Evolutionary conservation across 2,797 vertebrate species (phyloP).

Genomic region (Scolopax rusticola): DNA sequence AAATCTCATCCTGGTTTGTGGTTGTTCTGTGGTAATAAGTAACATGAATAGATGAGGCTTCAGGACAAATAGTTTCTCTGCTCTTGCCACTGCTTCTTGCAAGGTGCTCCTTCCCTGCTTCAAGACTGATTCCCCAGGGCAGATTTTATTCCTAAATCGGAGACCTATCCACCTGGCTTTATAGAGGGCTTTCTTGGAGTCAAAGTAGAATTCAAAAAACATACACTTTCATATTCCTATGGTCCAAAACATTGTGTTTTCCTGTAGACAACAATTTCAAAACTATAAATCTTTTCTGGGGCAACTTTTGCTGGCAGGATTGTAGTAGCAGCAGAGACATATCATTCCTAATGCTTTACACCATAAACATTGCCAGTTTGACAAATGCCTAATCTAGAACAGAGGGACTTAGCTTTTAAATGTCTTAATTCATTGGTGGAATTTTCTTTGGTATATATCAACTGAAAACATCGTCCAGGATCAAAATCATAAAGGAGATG

Average conservation of each 20-base stretch:
- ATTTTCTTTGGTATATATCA: neutral
- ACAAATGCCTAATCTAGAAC: neutral
- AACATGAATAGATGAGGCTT: neutral
- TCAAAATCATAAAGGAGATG: neutral
- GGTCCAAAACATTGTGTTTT: neutral
- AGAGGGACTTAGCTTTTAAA: slow-evolving; percentile 12
- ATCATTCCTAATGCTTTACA: neutral
- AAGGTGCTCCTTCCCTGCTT: neutral
- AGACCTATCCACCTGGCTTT: neutral
- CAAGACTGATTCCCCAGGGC: neutral
- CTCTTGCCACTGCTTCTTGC: neutral
- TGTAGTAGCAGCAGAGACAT: neutral
- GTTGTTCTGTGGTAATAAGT: neutral
- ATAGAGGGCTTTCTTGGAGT: neutral
- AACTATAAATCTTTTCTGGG: neutral
- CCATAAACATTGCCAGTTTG: neutral
- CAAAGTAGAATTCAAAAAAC: neutral
- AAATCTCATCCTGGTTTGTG: neutral
- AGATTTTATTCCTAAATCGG: neutral
- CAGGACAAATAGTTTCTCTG: neutral
- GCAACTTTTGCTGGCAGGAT: neutral
- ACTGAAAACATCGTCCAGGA: neutral
- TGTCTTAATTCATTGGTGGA: neutral
- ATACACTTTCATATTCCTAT: neutral
- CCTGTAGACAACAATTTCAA: neutral